These are phyloP conservation scores for Isurus oxyrinchus DNA, from an alignment of 2,113 vertebrate genomes.

Conservation along the genomic window DNA sequence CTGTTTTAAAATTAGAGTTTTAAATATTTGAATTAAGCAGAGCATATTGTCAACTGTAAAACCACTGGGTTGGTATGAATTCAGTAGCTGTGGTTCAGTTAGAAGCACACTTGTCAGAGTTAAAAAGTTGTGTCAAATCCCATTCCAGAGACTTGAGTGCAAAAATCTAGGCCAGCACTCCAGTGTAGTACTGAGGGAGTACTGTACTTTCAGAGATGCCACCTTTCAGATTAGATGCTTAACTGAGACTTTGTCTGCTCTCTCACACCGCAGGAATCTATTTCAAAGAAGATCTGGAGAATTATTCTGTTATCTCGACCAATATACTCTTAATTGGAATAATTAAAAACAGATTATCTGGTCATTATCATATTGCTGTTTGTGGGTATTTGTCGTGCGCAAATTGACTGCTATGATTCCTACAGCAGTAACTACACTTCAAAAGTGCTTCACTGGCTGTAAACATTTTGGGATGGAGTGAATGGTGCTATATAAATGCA, in stretches of 20 bases:
- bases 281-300: neutral
- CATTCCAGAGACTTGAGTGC: neutral
- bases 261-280: neutral
- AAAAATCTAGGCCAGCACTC: neutral
- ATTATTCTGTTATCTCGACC: neutral
- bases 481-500: neutral
- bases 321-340: neutral
- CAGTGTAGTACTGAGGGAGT: neutral
- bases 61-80: neutral
- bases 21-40: neutral
- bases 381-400: neutral
- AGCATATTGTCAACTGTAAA: neutral
- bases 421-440: neutral
- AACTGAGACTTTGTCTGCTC: neutral
- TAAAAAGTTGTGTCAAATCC: neutral
- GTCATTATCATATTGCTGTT: neutral
- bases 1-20: neutral
- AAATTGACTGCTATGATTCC: neutral
- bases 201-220: neutral
- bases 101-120: neutral
- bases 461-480: neutral
- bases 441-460: neutral
- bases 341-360: neutral
- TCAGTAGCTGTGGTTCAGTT: neutral
- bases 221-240: neutral